Evolutionary conservation across 2,888 invertebrate genomes (phyloP).

Genomic region (Linnaemya vulpina): DNA sequence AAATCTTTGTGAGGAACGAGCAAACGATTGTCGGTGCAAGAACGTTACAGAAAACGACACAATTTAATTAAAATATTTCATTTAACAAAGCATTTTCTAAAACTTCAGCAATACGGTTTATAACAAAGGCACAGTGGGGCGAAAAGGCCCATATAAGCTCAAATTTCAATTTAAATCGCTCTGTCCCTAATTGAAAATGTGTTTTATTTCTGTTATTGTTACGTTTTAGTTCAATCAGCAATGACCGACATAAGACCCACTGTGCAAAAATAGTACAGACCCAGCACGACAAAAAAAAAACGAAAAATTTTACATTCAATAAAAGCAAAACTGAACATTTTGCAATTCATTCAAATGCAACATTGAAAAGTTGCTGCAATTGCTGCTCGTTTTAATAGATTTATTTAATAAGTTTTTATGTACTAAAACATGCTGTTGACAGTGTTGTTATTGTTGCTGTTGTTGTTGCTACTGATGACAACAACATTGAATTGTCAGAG

Average conservation of each 20-base stretch:
- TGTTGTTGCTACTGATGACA: constrained; percentile 18
- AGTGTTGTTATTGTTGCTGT: constrained; percentile 19
- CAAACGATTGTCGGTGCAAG: constrained; percentile 30
- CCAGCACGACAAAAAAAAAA: background rate
- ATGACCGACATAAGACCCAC: constrained; percentile 11
- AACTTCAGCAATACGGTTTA: constrained; percentile 28
- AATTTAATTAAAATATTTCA: constrained; percentile 60
- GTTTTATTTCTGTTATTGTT: too few relatives aligned
- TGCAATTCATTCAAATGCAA: constrained; percentile 41
- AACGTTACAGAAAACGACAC: constrained; percentile 39
- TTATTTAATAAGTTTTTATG: constrained; percentile 40
- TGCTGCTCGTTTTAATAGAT: constrained; percentile 44
- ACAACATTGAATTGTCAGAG: background rate
- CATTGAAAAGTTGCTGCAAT: constrained; percentile 41
- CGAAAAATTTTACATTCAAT: background rate
- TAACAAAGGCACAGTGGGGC: constrained; percentile 25
- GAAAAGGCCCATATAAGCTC: background rate
- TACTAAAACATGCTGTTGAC: constrained; percentile 38
- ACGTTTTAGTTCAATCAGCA: too few relatives aligned
- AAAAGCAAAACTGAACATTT: constrained; percentile 27
- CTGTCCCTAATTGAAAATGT: too few relatives aligned
- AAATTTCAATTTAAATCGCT: too few relatives aligned
- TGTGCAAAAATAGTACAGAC: background rate
- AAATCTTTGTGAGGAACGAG: constrained; percentile 13
- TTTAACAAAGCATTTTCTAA: constrained; percentile 44